Evolutionary conservation across 1,140 invertebrate species (phyloP).

Genomic region (Neodiprion lecontei): DNA sequence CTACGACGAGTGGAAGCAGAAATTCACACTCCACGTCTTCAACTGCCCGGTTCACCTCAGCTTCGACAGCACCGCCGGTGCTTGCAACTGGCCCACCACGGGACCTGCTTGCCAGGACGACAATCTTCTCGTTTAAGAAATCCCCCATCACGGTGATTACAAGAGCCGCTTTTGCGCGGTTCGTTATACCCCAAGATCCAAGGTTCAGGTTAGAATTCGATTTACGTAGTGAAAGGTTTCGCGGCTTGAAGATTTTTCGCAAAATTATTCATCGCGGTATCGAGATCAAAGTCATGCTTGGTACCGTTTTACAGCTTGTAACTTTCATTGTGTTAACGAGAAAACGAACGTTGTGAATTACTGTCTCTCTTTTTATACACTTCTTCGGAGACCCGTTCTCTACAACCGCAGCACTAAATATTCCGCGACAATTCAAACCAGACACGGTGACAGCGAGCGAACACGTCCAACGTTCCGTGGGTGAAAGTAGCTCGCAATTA

Average conservation of each 20-base stretch:
- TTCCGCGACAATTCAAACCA: no score
- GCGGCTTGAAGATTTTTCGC: not conserved
- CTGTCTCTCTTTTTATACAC: no score
- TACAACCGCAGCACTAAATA: no score
- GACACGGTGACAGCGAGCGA: no score
- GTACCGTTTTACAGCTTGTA: no score
- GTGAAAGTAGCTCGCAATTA: not conserved
- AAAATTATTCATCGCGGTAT: no score
- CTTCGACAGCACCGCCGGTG: constrained; percentile 76
- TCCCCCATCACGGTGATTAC: not conserved
- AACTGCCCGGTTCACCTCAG: constrained; percentile 83
- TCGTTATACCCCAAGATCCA: not conserved
- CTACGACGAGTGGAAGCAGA: constrained; percentile 82
- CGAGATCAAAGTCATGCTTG: no score
- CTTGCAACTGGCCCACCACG: constrained; percentile 85
- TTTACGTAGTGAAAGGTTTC: not conserved
- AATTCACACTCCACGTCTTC: constrained; percentile 79
- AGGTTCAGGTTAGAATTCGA: not conserved
- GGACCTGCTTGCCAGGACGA: constrained; percentile 78
- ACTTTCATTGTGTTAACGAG: no score
- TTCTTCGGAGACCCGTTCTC: no score
- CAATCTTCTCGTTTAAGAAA: constrained; percentile 68
- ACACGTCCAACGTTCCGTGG: not conserved
- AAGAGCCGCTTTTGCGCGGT: not conserved
- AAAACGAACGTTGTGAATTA: no score